Percentiles rank a stretch among this genome's conserved stretches.
phyloP scores from a whole-genome alignment of 2,888 invertebrate species.

The Papilio elwesi region DNA sequence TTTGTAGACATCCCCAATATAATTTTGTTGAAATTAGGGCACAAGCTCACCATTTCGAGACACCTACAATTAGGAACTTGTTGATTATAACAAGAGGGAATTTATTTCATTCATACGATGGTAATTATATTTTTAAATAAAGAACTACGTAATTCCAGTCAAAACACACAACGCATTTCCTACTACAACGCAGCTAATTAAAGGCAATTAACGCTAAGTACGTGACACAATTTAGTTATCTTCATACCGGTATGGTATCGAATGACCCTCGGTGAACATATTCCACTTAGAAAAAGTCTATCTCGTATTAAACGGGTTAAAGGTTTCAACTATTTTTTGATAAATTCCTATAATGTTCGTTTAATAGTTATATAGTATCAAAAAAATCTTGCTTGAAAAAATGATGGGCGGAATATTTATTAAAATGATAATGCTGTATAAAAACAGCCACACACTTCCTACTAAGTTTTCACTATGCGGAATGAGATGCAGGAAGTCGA shows the following conservation, averaged over 20 bases:
- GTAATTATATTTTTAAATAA: too few species aligned
- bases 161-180: neutral
- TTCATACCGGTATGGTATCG: neutral
- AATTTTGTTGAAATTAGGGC: neutral
- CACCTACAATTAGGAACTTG: neutral
- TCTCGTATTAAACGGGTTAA: constrained; percentile 5
- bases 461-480: too few species aligned
- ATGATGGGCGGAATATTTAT: too few species aligned
- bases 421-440: too few species aligned
- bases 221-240: constrained; percentile 17
- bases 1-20: neutral
- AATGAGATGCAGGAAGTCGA: too few species aligned
- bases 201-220: neutral
- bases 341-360: neutral
- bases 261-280: neutral
- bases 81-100: neutral
- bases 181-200: neutral
- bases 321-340: neutral
- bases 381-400: too few species aligned
- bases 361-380: too few species aligned
- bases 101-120: too few species aligned
- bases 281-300: neutral
- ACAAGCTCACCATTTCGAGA: neutral
- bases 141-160: neutral
- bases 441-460: too few species aligned